A percentile compares a stretch with the other conserved stretches of the same genome.
Conservation (phyloP, 2,888 invertebrate species). For the Agrilus cyanescens region DNA sequence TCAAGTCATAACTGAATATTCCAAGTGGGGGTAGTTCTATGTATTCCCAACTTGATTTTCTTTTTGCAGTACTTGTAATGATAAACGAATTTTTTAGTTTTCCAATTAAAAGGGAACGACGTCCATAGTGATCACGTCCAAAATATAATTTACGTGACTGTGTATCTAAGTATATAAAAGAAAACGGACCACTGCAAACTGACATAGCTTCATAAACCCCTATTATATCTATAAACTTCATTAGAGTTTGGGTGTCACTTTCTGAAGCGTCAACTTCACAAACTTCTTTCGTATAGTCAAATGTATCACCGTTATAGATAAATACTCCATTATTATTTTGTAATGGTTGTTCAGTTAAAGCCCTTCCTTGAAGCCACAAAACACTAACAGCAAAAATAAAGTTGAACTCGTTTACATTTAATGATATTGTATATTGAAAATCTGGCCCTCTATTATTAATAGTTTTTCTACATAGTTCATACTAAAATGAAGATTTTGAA, state of each 20-base stretch:
- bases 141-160: conserved; percentile 53
- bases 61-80: conserved; percentile 43
- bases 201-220: conserved; percentile 37
- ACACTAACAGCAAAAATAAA: conserved; percentile 43
- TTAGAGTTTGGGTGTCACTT: conserved; percentile 44
- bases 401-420: conserved; percentile 13
- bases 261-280: conserved; percentile 29
- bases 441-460: conserved; percentile 50
- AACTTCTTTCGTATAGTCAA: conserved; percentile 35
- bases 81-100: conserved; percentile 33
- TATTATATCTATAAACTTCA: conserved; percentile 29
- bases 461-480: conserved; percentile 20
- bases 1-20: conserved; percentile 42
- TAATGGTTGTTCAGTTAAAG: conserved; percentile 55
- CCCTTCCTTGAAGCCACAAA: conserved; percentile 73
- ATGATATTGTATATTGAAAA: conserved; percentile 17
- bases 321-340: conserved; percentile 50
- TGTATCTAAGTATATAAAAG: conserved; percentile 65
- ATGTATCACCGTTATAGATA: conserved; percentile 86
- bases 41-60: conserved; percentile 40
- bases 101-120: conserved; percentile 68
- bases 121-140: conserved; percentile 73
- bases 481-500: conserved; percentile 21
- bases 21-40: conserved; percentile 54
- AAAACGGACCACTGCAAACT: conserved; percentile 68